A percentile compares a stretch with the other conserved stretches of the same genome.
These are phyloP conservation scores for Eurois occulta DNA, from an alignment of 2,888 invertebrate genomes.

Conservation along the genomic window DNA sequence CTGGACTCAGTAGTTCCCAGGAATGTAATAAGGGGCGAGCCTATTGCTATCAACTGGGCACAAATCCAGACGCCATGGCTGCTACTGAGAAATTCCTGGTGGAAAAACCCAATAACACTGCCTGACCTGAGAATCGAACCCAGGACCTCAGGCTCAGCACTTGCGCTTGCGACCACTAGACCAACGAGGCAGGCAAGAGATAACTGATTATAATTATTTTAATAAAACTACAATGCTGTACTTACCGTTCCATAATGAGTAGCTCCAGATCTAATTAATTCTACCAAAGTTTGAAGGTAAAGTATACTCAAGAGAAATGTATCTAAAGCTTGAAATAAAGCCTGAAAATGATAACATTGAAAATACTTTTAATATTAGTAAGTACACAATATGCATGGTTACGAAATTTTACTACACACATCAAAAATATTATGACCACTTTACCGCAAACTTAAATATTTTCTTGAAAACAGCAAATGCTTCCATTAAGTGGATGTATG, in stretches of 20 bases:
- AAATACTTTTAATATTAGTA: background rate
- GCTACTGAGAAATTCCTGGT: too few relatives aligned
- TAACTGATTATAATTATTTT: too few relatives aligned
- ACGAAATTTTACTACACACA: background rate
- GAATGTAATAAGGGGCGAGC: too few relatives aligned
- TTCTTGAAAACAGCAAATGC: slow-evolving; percentile 19
- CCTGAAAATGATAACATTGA: background rate
- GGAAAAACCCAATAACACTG: too few relatives aligned
- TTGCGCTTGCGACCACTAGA: too few relatives aligned
- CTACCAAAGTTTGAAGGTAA: slow-evolving; percentile 14
- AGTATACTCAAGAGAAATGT: slow-evolving; percentile 25
- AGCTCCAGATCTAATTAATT: background rate
- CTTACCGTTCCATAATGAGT: slow-evolving; percentile 13
- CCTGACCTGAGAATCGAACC: too few relatives aligned
- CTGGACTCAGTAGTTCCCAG: too few relatives aligned
- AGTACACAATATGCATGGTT: background rate
- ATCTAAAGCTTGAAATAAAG: slow-evolving; percentile 3
- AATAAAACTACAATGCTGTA: too few relatives aligned
- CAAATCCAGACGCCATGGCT: too few relatives aligned
- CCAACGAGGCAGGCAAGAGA: background rate
- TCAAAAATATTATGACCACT: background rate
- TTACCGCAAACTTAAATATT: slow-evolving; percentile 27
- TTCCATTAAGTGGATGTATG: slow-evolving; percentile 13
- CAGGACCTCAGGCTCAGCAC: too few relatives aligned
- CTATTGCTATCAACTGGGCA: too few relatives aligned